These are phyloP conservation scores for Nasonia vitripennis DNA, from an alignment of 1,140 invertebrate species.

Conservation along the genomic window DNA sequence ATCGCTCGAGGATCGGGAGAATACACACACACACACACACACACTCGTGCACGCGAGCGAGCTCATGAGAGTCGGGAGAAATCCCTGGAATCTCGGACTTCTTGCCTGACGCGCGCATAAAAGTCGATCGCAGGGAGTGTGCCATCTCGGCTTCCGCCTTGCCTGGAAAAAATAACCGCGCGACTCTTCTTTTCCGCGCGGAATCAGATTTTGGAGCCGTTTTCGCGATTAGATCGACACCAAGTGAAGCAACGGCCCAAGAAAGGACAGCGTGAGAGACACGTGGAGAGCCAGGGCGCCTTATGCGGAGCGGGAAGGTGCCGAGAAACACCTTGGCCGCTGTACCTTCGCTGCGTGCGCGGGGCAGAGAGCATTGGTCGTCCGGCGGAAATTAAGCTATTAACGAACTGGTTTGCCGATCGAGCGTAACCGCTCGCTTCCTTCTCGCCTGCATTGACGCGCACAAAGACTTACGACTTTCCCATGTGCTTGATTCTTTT, in stretches of 20 bases:
- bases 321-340: constrained; percentile 29
- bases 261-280: not conserved
- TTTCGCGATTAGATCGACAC: too few relatives aligned
- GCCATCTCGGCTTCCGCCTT: not conserved
- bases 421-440: constrained; percentile 42
- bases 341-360: not conserved
- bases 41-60: too few relatives aligned
- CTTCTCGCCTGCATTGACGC: constrained; percentile 19
- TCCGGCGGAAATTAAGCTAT: constrained; percentile 57
- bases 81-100: not conserved
- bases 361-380: not conserved
- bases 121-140: not conserved
- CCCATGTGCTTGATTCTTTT: constrained; percentile 39
- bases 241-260: too few relatives aligned
- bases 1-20: constrained; percentile 11
- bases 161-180: not conserved
- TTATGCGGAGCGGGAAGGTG: constrained; percentile 30
- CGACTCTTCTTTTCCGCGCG: too few relatives aligned
- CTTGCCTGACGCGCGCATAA: not conserved
- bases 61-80: not conserved
- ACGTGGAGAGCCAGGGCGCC: not conserved
- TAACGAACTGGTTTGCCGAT: constrained; percentile 54
- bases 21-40: not conserved
- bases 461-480: constrained; percentile 39
- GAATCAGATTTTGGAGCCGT: too few relatives aligned